Base-by-base conservation (phyloP, 2,888 invertebrate genomes). In the Drosophila nr. perissopoda region DNA sequence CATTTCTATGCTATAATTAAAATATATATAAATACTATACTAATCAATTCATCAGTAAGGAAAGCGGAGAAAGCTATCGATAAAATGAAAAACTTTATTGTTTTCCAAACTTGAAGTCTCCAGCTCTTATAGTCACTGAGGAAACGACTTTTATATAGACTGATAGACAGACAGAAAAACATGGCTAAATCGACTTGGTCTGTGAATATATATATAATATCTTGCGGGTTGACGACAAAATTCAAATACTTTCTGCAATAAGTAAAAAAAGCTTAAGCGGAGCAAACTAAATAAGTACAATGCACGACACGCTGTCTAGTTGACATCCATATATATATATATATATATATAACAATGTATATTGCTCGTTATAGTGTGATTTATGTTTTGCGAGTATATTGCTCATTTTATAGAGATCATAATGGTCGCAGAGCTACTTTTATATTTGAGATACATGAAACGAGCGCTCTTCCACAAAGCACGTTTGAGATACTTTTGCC, bases 271-370 rank as follows among this genome's bases (percentile, higher is more conserved):
- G 42, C 31, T 52, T 4, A 53, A 56, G 34, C 31, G 42, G 13
- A 27, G 58, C 27, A 53, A 52, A 34, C 48, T 51, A 54, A 51
- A 45, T 34, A 58, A 65, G 51, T 56, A 45, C 29, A 60, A 45
- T 76, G 31, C 60, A 80, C 78, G 78, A 78, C 78, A 64, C 77
- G 78, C 78, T 77, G 78, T 78, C 78, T 78, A 68, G 81, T 64
- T 71, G 52, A 42, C 33, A 38, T 65, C n/a, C 49, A 56, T 48
- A 38, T 29, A 33, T 33, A 52, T 16, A 40, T 33, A 40, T 33
- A n/a, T n/a, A 29, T 25, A 36, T 7, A 56, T 33, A 49, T 27
- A 45, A 8, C 16, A 21, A 31, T 34, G 29, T 40, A 13, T 13
- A 25, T 40, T 40, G 29, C 21, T 40, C 29, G 31, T 21, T 6